Evolutionary conservation across 1,140 invertebrate genomes (phyloP).

Genomic region (Idris sp.): DNA sequence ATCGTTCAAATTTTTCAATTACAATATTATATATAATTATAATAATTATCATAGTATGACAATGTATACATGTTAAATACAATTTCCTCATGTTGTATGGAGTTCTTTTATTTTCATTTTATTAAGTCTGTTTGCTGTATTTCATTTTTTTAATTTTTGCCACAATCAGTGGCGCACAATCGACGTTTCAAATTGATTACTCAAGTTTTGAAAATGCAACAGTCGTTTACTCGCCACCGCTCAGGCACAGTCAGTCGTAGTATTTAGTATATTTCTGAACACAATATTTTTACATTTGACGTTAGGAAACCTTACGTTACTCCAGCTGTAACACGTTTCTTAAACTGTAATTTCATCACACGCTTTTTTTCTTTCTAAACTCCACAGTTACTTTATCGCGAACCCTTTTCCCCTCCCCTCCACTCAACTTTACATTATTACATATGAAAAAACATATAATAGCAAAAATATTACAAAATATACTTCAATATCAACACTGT

Average conservation of each 20-base stretch:
- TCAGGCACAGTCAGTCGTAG: conserved; percentile 77
- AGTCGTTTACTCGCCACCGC: conserved; percentile 70
- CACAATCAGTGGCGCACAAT: conserved; percentile 70
- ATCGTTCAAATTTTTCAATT: conserved; percentile 78
- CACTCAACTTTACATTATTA: conserved; percentile 43
- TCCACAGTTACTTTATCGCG: conserved; percentile 10
- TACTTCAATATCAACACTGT: conserved; percentile 41
- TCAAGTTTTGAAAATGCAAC: conserved; percentile 67
- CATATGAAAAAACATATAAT: conserved; percentile 48
- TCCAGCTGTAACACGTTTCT: conserved; percentile 74
- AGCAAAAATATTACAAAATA: conserved; percentile 55
- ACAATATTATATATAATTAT: conserved; percentile 78
- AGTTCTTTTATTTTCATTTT: conserved; percentile 74
- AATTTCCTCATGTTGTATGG: conserved; percentile 74
- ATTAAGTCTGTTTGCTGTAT: conserved; percentile 73
- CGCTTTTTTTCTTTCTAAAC: conserved; percentile 38
- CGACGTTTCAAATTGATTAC: conserved; percentile 70
- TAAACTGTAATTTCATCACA: conserved; percentile 54
- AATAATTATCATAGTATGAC: conserved; percentile 78
- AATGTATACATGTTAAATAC: conserved; percentile 79
- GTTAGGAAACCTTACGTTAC: conserved; percentile 78
- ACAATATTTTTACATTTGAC: conserved; percentile 79
- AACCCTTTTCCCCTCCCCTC: conserved; percentile 9
- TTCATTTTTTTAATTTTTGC: conserved; percentile 75
- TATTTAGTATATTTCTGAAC: conserved; percentile 79